A percentile compares a stretch with the other conserved stretches of the same genome.
Conservation (phyloP, 2,113 vertebrate genomes). For the Sciurus niger region DNA sequence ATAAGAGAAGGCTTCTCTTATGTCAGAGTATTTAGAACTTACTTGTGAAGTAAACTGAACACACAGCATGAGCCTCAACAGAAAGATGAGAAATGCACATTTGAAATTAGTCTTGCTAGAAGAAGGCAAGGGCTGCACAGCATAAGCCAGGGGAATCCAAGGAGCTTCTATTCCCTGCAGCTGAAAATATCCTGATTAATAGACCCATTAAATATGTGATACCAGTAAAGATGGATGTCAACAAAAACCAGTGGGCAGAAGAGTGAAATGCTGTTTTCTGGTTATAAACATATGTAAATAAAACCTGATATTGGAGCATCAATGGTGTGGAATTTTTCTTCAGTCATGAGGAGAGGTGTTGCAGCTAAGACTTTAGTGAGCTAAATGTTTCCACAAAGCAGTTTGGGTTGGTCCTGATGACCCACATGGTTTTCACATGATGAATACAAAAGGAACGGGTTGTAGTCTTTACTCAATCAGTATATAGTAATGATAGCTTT, state of each 20-base stretch:
- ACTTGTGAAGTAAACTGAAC: not conserved
- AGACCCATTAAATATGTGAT: not conserved
- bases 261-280: not conserved
- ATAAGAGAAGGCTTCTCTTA: not conserved
- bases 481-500: not conserved
- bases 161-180: not conserved
- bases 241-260: not conserved
- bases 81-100: not conserved
- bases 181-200: not conserved
- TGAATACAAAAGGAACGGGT: not conserved
- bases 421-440: not conserved
- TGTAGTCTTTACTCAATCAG: not conserved
- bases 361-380: not conserved
- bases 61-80: not conserved
- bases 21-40: not conserved
- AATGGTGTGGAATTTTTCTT: not conserved
- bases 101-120: not conserved
- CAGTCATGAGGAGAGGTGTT: not conserved
- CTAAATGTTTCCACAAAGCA: not conserved
- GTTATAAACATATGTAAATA: not conserved
- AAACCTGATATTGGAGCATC: not conserved
- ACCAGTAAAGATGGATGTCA: not conserved
- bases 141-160: not conserved
- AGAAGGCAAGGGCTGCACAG: not conserved
- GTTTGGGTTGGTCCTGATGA: not conserved